A percentile compares a stretch with the other conserved stretches of the same genome.
Conservation (phyloP, 2,797 vertebrate genomes). For the Kryptolebias ocellatus region DNA sequence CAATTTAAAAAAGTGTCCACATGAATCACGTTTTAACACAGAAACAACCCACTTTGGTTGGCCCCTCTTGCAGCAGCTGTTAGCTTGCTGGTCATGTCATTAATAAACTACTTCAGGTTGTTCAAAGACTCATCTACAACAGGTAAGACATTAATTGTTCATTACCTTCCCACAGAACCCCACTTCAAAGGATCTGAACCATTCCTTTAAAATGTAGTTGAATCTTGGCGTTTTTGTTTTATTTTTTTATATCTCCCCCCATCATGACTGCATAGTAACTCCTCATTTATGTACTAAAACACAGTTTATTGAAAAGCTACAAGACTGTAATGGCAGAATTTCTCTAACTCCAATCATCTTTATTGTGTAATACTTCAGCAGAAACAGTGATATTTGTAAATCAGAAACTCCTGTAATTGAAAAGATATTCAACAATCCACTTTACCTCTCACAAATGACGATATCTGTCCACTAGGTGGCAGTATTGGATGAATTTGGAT, state of each 20-base stretch:
- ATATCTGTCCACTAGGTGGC: conserved; percentile 61
- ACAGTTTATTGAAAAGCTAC: conserved; percentile 21
- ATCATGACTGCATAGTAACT: conserved; percentile 28
- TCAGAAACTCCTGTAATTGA: conserved; percentile 1
- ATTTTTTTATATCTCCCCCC: not conserved
- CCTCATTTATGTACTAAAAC: conserved; percentile 14
- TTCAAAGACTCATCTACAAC: too few relatives aligned
- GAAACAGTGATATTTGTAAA: not conserved
- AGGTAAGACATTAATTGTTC: too few relatives aligned
- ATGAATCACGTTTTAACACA: too few relatives aligned
- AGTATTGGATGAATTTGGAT: conserved; percentile 22
- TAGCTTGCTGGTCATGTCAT: too few relatives aligned
- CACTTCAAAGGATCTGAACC: too few relatives aligned
- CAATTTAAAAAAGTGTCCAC: too few relatives aligned
- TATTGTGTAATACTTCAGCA: too few relatives aligned
- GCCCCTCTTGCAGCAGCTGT: too few relatives aligned
- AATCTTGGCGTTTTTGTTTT: not conserved
- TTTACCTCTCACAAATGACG: conserved; percentile 8
- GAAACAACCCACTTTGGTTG: too few relatives aligned
- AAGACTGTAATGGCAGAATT: conserved; percentile 3
- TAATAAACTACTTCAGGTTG: too few relatives aligned
- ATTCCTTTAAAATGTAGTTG: not conserved
- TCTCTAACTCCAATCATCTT: conserved; percentile 13
- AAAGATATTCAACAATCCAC: not conserved
- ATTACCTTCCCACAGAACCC: too few relatives aligned